Evolutionary conservation across 2,797 vertebrate species (phyloP).

Genomic region (Apodemus agrarius): DNA sequence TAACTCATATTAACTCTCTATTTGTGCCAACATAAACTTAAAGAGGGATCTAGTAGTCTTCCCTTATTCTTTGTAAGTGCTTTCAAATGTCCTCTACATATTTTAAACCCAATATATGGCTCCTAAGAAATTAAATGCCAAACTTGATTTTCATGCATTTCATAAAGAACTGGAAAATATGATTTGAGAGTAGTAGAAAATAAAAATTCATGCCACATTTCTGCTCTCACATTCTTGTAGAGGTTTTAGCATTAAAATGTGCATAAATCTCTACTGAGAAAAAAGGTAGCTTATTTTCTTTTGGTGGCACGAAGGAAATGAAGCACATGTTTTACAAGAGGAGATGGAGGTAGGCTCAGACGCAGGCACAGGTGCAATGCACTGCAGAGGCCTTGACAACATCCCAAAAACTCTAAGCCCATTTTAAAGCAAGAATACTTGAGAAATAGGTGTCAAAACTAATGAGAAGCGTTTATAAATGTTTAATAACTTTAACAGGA

Average conservation of each 20-base stretch:
- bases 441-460: not conserved
- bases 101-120: not conserved
- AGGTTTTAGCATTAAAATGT: not conserved
- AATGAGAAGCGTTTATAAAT: not conserved
- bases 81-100: not conserved
- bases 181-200: not conserved
- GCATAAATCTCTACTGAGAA: not conserved
- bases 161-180: not conserved
- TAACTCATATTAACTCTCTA: slow-evolving; percentile 1
- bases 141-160: not conserved
- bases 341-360: rapidly evolving
- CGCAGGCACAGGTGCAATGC: not conserved
- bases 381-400: not conserved
- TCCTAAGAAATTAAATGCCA: slow-evolving; percentile 41
- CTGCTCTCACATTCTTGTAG: not conserved
- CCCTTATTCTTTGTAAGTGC: not conserved
- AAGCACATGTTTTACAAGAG: not conserved
- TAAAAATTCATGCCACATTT: not conserved
- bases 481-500: not conserved
- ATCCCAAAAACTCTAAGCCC: not conserved
- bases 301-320: not conserved
- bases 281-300: not conserved
- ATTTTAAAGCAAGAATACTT: not conserved
- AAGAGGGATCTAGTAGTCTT: not conserved
- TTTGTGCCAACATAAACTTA: slow-evolving; percentile 8